Evolutionary conservation across 2,113 vertebrate genomes (phyloP).

Genomic region (Willisornis vidua): DNA sequence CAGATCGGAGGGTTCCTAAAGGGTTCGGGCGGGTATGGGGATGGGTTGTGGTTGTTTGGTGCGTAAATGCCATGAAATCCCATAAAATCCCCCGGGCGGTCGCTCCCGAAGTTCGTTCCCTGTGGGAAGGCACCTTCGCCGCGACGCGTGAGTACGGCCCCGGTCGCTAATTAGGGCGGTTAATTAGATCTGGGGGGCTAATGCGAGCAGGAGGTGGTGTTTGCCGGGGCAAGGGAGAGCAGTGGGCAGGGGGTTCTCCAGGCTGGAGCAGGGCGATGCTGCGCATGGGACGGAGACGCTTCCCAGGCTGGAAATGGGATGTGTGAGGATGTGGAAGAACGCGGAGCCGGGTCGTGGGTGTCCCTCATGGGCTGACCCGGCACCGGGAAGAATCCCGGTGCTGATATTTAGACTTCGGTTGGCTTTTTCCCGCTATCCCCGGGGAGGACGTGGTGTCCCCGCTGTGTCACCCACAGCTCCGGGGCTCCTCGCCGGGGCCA

Average conservation of each 20-base stretch:
- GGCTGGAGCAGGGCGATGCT: not conserved
- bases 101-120: not conserved
- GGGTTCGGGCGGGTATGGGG: not conserved
- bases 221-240: not conserved
- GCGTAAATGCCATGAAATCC: not conserved
- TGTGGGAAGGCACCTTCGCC: not conserved
- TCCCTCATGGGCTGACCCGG: not conserved
- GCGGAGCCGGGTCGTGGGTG: not conserved
- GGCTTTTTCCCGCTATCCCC: not conserved
- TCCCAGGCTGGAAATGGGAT: not conserved
- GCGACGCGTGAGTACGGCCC: not conserved
- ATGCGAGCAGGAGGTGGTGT: not conserved
- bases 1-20: not conserved
- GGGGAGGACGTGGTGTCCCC: not conserved
- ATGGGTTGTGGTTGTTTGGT: not conserved
- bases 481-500: not conserved
- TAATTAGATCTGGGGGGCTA: not conserved
- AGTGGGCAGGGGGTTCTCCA: not conserved
- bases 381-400: not conserved
- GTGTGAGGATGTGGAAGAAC: not conserved
- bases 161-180: not conserved
- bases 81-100: not conserved
- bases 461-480: not conserved
- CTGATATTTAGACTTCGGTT: fast-evolving
- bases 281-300: not conserved